Conservation (phyloP, 2,888 invertebrate species). For the Mellilla xanthometata region DNA sequence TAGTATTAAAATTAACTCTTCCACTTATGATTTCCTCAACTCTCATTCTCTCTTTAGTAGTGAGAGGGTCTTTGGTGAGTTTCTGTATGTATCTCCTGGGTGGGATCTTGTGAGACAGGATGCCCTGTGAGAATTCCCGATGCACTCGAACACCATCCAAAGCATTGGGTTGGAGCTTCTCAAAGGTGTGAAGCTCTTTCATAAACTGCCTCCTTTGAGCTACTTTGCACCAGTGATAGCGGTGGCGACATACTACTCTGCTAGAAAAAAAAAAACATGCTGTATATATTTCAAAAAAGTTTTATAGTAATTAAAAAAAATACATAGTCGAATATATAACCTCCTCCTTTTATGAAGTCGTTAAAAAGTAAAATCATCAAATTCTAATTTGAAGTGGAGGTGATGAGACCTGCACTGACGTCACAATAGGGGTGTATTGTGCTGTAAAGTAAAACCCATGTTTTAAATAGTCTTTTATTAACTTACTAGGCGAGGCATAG, state of each 20-base stretch:
- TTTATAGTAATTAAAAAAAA: too few species aligned
- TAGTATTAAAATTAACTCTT: slow-evolving; percentile 52
- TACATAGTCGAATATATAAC: too few species aligned
- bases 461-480: too few species aligned
- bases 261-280: slow-evolving; percentile 56
- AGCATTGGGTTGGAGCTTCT: slow-evolving; percentile 84
- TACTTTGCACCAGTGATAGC: slow-evolving; percentile 77
- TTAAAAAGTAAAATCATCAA: too few species aligned
- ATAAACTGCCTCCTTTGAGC: slow-evolving; percentile 83
- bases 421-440: too few species aligned
- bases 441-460: too few species aligned
- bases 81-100: slow-evolving; percentile 69
- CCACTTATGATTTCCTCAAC: slow-evolving; percentile 73
- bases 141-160: slow-evolving; percentile 85
- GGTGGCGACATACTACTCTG: slow-evolving; percentile 84
- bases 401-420: too few species aligned
- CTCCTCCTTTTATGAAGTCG: too few species aligned
- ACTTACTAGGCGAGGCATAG: slow-evolving; percentile 85
- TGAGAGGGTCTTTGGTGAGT: slow-evolving; percentile 66
- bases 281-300: too few species aligned
- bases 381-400: too few species aligned
- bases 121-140: slow-evolving; percentile 83
- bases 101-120: slow-evolving; percentile 77
- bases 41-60: slow-evolving; percentile 62
- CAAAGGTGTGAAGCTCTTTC: slow-evolving; percentile 83